phyloP scores from a whole-genome alignment of 2,888 invertebrate species.

The Hydriomena furcata region DNA sequence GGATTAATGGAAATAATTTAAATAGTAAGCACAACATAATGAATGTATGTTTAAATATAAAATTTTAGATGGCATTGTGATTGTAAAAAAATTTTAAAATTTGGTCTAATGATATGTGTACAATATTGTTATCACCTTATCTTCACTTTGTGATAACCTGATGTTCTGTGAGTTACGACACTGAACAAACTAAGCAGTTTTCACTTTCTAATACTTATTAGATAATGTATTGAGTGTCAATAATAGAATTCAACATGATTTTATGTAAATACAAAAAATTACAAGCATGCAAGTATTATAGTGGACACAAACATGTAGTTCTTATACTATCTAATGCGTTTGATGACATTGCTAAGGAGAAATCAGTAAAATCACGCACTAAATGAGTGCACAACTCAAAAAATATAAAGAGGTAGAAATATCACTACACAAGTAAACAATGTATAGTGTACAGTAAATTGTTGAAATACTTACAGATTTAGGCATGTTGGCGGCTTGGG shows the following conservation, averaged over 20 bases:
- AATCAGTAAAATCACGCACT: conserved; percentile 60
- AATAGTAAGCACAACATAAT: too few relatives aligned
- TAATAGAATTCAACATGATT: background rate
- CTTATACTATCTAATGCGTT: conserved; percentile 28
- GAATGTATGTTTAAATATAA: too few relatives aligned
- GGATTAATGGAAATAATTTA: too few relatives aligned
- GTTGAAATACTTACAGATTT: conserved; percentile 83
- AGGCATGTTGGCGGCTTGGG: conserved; percentile 84
- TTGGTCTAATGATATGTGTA: conserved; percentile 19
- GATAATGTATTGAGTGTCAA: conserved; percentile 6
- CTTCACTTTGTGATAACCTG: conserved; percentile 44
- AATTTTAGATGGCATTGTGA: too few relatives aligned
- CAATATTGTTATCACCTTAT: conserved; percentile 26
- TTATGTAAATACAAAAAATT: background rate
- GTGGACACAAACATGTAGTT: conserved; percentile 13
- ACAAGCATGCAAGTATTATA: background rate
- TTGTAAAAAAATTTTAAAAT: conserved; percentile 17
- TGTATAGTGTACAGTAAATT: too few relatives aligned
- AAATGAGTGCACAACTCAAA: conserved; percentile 9
- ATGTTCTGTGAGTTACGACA: conserved; percentile 44
- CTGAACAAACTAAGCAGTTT: conserved; percentile 46
- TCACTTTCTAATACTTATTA: conserved; percentile 34
- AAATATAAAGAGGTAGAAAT: conserved; percentile 7
- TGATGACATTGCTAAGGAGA: conserved; percentile 69
- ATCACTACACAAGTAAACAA: background rate